phyloP scores from a whole-genome alignment of 2,888 invertebrate species.

The Drosophila pseudotalamancana region DNA sequence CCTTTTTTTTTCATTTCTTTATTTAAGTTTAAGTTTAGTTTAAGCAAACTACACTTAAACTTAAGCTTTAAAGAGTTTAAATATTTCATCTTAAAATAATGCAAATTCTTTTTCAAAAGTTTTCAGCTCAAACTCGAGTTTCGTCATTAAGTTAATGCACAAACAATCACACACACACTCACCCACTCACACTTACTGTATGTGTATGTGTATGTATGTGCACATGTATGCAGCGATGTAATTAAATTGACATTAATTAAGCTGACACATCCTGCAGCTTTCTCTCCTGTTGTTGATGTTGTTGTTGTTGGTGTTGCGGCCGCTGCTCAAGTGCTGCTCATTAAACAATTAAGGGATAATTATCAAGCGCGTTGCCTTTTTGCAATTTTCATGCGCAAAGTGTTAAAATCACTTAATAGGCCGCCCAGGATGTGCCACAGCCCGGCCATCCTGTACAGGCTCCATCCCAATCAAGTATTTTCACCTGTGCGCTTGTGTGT shows the following conservation, averaged over 20 bases:
- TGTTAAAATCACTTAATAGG: constrained; percentile 80
- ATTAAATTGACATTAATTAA: constrained; percentile 78
- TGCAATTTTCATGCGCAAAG: constrained; percentile 80
- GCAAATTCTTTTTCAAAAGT: neutral
- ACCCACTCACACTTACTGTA: neutral
- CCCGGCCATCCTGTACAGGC: constrained; percentile 4
- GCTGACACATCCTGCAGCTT: constrained; percentile 59
- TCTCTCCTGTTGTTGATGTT: constrained; percentile 1
- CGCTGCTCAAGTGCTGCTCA: constrained; percentile 74
- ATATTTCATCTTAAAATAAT: no score
- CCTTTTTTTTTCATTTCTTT: no score
- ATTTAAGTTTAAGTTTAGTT: no score
- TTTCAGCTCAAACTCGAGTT: neutral
- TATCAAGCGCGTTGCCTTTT: constrained; percentile 77
- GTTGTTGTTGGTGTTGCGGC: constrained; percentile 22
- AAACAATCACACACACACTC: neutral
- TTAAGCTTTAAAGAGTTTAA: no score
- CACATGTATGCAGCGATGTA: constrained; percentile 41
- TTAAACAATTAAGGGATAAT: constrained; percentile 80
- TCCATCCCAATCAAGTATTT: constrained; percentile 43
- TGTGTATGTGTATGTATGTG: neutral
- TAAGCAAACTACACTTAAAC: no score
- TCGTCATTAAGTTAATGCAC: neutral
- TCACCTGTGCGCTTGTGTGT: constrained; percentile 36
- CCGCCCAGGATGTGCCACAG: constrained; percentile 34